Conservation (phyloP, 2,888 invertebrate species). For the Venustoraphidia nigricollis region DNA sequence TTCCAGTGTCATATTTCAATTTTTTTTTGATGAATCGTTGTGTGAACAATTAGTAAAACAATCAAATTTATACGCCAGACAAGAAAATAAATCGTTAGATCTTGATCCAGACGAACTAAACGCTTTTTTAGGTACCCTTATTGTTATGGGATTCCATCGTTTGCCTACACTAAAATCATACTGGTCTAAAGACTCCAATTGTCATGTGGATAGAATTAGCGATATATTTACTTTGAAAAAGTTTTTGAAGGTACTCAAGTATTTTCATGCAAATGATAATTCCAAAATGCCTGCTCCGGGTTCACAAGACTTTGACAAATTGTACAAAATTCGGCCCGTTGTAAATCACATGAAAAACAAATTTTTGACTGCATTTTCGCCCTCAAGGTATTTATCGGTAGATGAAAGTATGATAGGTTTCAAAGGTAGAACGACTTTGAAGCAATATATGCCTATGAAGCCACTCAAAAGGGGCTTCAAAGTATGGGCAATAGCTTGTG, state of each 20-base stretch:
- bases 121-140: neutral
- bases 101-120: neutral
- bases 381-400: neutral
- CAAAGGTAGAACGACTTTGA: constrained; percentile 10
- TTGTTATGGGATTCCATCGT: neutral
- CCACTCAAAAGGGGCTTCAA: constrained; percentile 14
- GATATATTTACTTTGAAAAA: neutral
- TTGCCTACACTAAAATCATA: neutral
- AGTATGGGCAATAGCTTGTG: constrained; percentile 13
- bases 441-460: constrained; percentile 14
- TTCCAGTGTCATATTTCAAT: too few relatives aligned
- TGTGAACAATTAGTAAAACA: neutral
- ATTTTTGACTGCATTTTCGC: neutral
- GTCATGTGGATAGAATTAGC: neutral
- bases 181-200: neutral
- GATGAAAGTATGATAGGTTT: constrained; percentile 8
- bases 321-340: neutral
- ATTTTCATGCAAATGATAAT: neutral
- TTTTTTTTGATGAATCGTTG: too few relatives aligned
- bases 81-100: neutral
- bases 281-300: neutral
- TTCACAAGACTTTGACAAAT: neutral
- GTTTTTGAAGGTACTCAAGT: neutral
- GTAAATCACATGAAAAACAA: neutral
- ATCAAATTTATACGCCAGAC: neutral